Evolutionary conservation across 2,888 invertebrate species (phyloP).

Genomic region (Eledona agricola): DNA sequence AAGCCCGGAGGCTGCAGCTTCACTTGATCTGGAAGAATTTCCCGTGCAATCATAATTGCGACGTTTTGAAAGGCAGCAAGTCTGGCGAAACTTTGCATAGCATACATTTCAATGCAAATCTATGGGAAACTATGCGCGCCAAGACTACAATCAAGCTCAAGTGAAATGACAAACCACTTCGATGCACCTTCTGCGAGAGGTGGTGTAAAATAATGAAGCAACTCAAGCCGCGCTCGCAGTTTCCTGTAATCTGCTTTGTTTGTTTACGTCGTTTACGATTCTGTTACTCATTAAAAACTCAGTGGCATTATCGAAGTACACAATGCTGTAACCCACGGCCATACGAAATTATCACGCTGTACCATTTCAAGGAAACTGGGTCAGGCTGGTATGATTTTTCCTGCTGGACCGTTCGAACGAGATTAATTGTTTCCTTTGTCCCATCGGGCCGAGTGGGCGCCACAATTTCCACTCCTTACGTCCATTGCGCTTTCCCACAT

Average conservation of each 20-base stretch:
- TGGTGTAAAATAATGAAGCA: conserved; percentile 5
- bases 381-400: conserved; percentile 1
- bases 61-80: conserved; percentile 7
- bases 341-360: conserved; percentile 5
- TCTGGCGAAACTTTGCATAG: conserved; percentile 18
- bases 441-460: conserved; percentile 10
- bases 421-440: conserved; percentile 13
- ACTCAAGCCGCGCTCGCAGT: conserved; percentile 11
- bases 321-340: conserved; percentile 22
- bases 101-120: conserved; percentile 4
- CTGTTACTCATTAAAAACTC: conserved; percentile 10
- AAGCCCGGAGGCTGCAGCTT: conserved; percentile 3
- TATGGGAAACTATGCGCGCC: conserved; percentile 6
- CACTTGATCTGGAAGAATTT: not conserved
- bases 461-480: too few relatives aligned
- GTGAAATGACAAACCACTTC: conserved; percentile 1
- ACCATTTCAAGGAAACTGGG: conserved; percentile 20
- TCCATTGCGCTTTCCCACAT: too few relatives aligned
- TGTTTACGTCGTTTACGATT: conserved; percentile 7
- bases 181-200: conserved; percentile 6
- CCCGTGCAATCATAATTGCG: conserved; percentile 7
- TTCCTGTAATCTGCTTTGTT: conserved; percentile 13
- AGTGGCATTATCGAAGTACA: conserved; percentile 3
- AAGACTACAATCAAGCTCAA: conserved; percentile 1
- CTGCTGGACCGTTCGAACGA: conserved; percentile 3